Evolutionary conservation across 2,797 vertebrate genomes (phyloP).

Genomic region (Tangara arthus): DNA sequence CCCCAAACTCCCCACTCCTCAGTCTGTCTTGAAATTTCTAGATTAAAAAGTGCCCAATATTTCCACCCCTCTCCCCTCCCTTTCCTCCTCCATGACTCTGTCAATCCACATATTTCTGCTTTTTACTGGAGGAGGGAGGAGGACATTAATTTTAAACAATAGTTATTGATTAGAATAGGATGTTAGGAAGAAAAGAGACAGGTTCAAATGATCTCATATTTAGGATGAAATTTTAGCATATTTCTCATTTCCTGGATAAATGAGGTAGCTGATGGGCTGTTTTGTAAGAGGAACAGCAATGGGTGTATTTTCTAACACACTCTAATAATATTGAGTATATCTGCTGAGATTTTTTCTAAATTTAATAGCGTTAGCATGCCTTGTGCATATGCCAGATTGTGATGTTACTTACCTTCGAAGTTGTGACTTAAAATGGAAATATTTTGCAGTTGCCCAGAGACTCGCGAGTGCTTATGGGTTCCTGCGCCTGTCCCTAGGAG

Average conservation of each 20-base stretch:
- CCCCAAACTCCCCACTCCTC: background rate
- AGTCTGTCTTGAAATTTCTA: background rate
- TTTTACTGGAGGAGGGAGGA: background rate
- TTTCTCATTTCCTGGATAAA: background rate
- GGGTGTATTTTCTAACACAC: background rate
- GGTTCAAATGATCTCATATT: background rate
- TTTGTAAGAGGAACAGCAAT: background rate
- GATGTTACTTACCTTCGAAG: background rate
- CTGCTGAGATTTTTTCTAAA: background rate
- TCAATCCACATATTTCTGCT: background rate
- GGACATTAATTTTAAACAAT: background rate
- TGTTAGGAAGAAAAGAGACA: background rate
- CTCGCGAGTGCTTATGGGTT: conserved; percentile 84
- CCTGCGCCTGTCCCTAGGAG: conserved; percentile 82
- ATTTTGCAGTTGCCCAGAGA: conserved; percentile 84
- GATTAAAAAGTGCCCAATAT: accelerated
- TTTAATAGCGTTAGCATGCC: background rate
- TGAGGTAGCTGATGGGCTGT: background rate
- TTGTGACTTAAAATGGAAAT: background rate
- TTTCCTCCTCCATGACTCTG: background rate
- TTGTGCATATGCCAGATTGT: background rate
- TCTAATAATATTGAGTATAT: background rate
- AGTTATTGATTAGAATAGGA: background rate
- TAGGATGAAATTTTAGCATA: background rate
- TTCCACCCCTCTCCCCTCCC: background rate